A percentile compares a stretch with the other conserved stretches of the same genome.
phyloP scores from a whole-genome alignment of 2,888 invertebrate species.

The Fissipunctia ypsillon region DNA sequence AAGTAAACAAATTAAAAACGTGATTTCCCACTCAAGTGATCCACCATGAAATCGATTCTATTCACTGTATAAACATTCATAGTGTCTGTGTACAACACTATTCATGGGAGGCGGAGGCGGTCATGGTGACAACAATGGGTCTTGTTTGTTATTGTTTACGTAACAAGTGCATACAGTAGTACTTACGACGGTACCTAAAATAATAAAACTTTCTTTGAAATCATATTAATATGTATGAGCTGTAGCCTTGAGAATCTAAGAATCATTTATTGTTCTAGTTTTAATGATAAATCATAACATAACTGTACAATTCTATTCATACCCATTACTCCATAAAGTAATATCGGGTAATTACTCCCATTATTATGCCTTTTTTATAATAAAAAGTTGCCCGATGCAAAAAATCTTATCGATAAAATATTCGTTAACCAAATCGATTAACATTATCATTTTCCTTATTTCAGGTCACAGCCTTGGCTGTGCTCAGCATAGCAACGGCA shows the following conservation, averaged over 20 bases:
- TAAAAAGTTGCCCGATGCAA: constrained; percentile 45
- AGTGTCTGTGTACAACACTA: constrained; percentile 21
- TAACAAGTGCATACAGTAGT: background rate
- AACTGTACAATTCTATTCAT: too few species aligned
- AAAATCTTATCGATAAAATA: constrained; percentile 41
- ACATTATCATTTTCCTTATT: constrained; percentile 78
- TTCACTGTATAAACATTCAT: constrained; percentile 16
- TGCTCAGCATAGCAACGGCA: constrained; percentile 88
- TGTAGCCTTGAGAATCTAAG: background rate
- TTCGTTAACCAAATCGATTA: constrained; percentile 43
- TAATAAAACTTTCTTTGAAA: constrained; percentile 31
- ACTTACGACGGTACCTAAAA: constrained; percentile 3
- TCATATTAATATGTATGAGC: background rate
- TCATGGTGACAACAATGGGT: constrained; percentile 39
- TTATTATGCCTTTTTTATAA: too few species aligned
- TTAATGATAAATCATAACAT: too few species aligned
- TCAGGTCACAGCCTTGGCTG: constrained; percentile 90
- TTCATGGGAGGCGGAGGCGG: constrained; percentile 15
- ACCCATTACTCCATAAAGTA: too few species aligned
- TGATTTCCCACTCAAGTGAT: constrained; percentile 29
- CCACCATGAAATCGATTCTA: constrained; percentile 56
- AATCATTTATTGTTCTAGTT: too few species aligned
- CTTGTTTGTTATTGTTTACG: constrained; percentile 47
- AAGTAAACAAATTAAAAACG: constrained; percentile 24
- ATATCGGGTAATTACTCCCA: too few species aligned